phyloP scores from a whole-genome alignment of 2,888 invertebrate species.

The Theretra japonica region DNA sequence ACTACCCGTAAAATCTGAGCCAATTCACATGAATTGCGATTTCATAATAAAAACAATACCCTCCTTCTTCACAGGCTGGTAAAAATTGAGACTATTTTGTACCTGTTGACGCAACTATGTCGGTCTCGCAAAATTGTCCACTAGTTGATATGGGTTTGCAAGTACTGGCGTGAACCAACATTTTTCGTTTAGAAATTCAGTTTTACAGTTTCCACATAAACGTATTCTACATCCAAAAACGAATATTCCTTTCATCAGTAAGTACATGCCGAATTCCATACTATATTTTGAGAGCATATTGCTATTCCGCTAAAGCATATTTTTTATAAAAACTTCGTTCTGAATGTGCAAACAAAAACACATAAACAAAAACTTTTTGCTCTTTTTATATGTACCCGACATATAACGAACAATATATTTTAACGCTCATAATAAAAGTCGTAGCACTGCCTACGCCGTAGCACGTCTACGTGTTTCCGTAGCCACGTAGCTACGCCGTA shows the following conservation, averaged over 20 bases:
- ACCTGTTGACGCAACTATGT: no score
- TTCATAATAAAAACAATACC: not conserved
- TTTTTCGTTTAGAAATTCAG: no score
- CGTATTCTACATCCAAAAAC: no score
- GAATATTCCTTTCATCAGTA: no score
- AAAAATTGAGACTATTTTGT: not conserved
- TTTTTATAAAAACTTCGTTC: not conserved
- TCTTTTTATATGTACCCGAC: slow-evolving; percentile 1
- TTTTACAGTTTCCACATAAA: no score
- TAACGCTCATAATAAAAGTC: slow-evolving; percentile 25
- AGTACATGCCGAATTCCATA: no score
- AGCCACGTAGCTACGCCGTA: slow-evolving; percentile 28
- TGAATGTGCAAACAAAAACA: not conserved
- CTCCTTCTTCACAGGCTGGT: no score
- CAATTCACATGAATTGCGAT: no score
- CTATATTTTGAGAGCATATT: not conserved
- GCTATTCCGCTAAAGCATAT: not conserved
- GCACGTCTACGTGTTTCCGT: slow-evolving; percentile 29
- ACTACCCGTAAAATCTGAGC: no score
- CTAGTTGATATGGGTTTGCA: no score
- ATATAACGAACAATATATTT: slow-evolving; percentile 21
- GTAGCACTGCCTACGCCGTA: slow-evolving; percentile 22
- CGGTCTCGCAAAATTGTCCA: no score
- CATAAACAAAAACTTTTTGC: slow-evolving; percentile 12
- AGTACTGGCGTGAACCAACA: no score